A percentile compares a stretch with the other conserved stretches of the same genome.
These are phyloP conservation scores for Pristionchus fissidentatus DNA, from an alignment of 2,888 invertebrate genomes.

Conservation along the genomic window DNA sequence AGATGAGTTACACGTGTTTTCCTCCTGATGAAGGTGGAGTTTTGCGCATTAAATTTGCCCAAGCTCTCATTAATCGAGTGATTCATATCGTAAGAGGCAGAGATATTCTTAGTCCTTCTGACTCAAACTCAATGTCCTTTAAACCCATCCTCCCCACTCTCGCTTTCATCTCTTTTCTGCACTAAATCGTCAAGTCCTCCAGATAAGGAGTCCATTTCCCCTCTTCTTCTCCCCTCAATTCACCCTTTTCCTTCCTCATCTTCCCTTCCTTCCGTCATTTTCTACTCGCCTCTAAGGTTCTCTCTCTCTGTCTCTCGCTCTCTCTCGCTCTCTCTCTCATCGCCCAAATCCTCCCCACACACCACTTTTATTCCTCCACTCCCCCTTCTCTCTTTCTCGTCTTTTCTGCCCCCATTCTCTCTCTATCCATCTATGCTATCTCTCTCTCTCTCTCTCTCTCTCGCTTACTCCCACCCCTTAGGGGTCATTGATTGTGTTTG, in stretches of 20 bases:
- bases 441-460: background rate
- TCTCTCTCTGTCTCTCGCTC: no score
- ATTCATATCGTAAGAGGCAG: no score
- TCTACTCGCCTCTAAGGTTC: no score
- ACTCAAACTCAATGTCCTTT: background rate
- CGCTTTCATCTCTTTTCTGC: background rate
- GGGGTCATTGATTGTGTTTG: background rate
- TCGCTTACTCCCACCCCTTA: background rate
- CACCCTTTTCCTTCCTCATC: background rate
- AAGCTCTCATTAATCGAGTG: no score
- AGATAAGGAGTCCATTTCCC: background rate
- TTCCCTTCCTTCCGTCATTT: background rate
- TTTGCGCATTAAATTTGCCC: no score
- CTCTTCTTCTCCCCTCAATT: background rate
- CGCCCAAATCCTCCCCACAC: no score
- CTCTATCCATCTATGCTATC: background rate
- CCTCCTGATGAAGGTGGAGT: no score
- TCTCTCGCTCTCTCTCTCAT: no score
- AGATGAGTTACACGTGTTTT: no score
- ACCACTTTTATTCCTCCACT: constrained; percentile 42
- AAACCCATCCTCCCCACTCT: background rate
- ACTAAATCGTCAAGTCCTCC: background rate
- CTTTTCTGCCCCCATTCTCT: background rate
- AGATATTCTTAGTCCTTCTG: no score
- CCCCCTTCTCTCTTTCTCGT: background rate